Percentiles rank a stretch among this genome's conserved stretches.
phyloP scores from a whole-genome alignment of 2,888 invertebrate genomes.

The Halictus ligatus region DNA sequence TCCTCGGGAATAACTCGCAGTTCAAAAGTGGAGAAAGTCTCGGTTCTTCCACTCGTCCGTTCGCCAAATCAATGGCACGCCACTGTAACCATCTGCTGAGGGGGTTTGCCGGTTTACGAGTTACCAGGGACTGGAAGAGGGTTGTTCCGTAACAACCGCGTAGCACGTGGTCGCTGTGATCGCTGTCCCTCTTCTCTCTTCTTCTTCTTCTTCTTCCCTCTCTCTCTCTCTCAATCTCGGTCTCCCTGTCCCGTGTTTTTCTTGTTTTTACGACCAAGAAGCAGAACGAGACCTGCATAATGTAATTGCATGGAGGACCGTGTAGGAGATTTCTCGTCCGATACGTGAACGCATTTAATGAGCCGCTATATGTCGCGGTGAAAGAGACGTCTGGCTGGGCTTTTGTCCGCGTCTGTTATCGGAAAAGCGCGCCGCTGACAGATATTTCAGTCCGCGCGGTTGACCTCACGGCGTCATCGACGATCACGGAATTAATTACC shows the following conservation, averaged over 20 bases:
- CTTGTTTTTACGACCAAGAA: neutral
- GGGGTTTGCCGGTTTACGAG: neutral
- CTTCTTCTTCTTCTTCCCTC: no score
- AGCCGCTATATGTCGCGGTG: neutral
- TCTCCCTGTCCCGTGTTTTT: neutral
- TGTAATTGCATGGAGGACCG: conserved; percentile 46
- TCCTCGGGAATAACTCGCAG: neutral
- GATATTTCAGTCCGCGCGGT: conserved; percentile 23
- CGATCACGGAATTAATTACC: conserved; percentile 44
- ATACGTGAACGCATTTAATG: conserved; percentile 50
- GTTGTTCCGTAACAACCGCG: neutral
- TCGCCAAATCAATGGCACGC: neutral
- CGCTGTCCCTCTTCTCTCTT: neutral
- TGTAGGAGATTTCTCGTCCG: conserved; percentile 43
- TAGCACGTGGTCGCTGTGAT: neutral
- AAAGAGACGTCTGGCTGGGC: conserved; percentile 6
- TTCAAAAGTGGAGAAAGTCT: neutral
- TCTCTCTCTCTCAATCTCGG: no score
- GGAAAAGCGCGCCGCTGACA: conserved; percentile 7
- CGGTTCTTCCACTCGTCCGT: neutral
- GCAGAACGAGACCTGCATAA: conserved; percentile 66
- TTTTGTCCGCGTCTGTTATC: conserved; percentile 15
- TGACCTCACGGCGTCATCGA: conserved; percentile 16
- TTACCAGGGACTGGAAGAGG: neutral
- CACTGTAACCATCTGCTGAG: neutral